Base-by-base conservation (phyloP, 2,113 vertebrate genomes). In the Hippocampus guttulatus region DNA sequence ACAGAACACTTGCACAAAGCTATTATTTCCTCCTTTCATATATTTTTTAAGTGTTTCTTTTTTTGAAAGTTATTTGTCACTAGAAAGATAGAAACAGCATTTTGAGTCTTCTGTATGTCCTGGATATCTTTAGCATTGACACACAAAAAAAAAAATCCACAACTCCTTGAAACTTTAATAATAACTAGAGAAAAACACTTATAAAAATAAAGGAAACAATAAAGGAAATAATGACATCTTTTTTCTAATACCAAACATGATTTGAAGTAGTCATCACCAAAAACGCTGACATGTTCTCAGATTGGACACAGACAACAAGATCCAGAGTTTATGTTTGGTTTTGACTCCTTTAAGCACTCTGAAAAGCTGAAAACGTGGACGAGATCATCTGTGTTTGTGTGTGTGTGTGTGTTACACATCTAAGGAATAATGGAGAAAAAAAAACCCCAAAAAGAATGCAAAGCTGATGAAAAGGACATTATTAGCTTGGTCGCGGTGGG, bases 401-500 rank as follows among this genome's bases (percentile, higher is more conserved):
- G 14, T 3, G 60, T 33, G 33, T 63, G 45, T 47, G 25, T 27
- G n/a, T 61, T 33, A 61, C 58, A 61, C 25, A 61, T 33, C 21
- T 27, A 16, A 67, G 68, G 47, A 57, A 40, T 21, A n/a, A 67
- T n/a, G 66, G 40, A 27, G 65, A 23, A 10, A 55, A 10, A 55
- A n/a, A 40, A 38, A 15, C 16, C 10, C 14, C 18, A 73, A 20
- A 86, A 77, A 69, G 40, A 68, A 78, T 69, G 74, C 57, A 40
- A 67, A 80, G 78, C 81, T 75, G 85, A 88, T 88, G 85, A 90
- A 90, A 92, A 84, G 85, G 78, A 84, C 93, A 91, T 95, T 95
- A 97, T 97, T 94, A 94, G 93, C 93, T 93, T 78, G 79, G 92
- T 94, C 92, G 92, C 95, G 95, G 95, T 94, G 94, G 92, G 94